Evolutionary conservation across 1,140 invertebrate species (phyloP), one percentile per base, ranked within the genome.

Genomic region (Pseudomyrmex cubaensis): DNA sequence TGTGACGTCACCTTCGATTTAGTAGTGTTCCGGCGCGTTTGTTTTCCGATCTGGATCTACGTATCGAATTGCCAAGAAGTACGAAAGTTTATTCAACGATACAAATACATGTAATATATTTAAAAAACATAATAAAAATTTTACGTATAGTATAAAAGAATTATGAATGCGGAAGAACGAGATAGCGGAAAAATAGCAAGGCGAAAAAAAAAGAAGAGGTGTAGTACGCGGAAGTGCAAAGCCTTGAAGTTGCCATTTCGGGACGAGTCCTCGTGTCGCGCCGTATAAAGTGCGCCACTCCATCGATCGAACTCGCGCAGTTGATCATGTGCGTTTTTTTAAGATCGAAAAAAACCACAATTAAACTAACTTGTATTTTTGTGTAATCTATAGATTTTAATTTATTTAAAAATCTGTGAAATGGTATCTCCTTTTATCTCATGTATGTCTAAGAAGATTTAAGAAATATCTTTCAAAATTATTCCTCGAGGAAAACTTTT

Each of bases 171-270:
- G 70, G 48, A 63, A 75, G 70, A 75, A 20, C 5, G 17, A 77
- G 25, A 63, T 52, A 12, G 17, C 46, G 66, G 77, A 86, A 83
- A 82, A 84, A 66, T 17, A 57, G 15, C 4, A 84, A 35, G 15
- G 50, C 9, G 10, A 52, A 13, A 12, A n/a, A 69, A 83, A 72
- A 83, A 83, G 48, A 54, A 62, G 25, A n/a, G 82, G 87, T 90
- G 87, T 88, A 56, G 90, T 85, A 93, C 90, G 87, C 92, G 91
- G 92, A 93, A 93, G 92, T 91, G 86, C 62, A 82, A 84, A 88
- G 83, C 92, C 92, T 93, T 93, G 93, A 85, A n/a, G 66, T 70
- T 35, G 78, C 92, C 90, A 91, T 92, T 92, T 93, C 70, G 61
- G 89, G 90, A 87, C 69, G 88, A 90, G 90, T 88, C 90, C 90